Percentiles rank a stretch among this genome's conserved stretches.
phyloP scores from a whole-genome alignment of 2,797 vertebrate genomes.

The Dipus sagitta region DNA sequence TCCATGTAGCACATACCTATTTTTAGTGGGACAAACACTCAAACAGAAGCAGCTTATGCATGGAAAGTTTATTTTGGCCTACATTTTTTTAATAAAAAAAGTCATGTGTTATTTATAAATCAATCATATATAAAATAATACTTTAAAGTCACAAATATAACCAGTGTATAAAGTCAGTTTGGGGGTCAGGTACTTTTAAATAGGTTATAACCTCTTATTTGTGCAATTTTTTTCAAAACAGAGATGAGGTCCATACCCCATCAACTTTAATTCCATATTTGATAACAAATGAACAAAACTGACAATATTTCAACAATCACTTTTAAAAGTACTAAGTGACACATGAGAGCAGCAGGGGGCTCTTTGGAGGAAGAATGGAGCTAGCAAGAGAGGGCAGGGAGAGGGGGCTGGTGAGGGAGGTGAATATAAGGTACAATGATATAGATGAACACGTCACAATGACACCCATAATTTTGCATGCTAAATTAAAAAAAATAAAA shows the following conservation, averaged over 20 bases:
- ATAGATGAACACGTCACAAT: not conserved
- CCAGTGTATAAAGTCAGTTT: not conserved
- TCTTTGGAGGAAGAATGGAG: not conserved
- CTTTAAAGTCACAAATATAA: conserved; percentile 53
- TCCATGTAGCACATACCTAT: no score
- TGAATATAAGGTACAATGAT: no score
- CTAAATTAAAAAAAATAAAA: not conserved
- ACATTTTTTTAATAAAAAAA: conserved; percentile 24
- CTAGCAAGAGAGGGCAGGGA: not conserved
- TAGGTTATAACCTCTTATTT: not conserved
- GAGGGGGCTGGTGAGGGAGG: not conserved
- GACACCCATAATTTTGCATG: not conserved
- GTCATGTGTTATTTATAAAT: conserved; percentile 62
- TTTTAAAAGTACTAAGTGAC: conserved; percentile 45
- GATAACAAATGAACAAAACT: conserved; percentile 68
- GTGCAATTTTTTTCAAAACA: not conserved
- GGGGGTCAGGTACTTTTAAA: not conserved
- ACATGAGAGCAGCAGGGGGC: not conserved
- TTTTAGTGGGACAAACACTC: no score
- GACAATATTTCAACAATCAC: conserved; percentile 61
- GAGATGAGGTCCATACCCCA: not conserved
- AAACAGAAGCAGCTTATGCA: no score
- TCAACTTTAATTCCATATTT: conserved; percentile 46
- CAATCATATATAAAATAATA: conserved; percentile 42
- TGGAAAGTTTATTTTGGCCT: no score